Conservation (phyloP, 2,888 invertebrate species). For the Tineola bisselliella region DNA sequence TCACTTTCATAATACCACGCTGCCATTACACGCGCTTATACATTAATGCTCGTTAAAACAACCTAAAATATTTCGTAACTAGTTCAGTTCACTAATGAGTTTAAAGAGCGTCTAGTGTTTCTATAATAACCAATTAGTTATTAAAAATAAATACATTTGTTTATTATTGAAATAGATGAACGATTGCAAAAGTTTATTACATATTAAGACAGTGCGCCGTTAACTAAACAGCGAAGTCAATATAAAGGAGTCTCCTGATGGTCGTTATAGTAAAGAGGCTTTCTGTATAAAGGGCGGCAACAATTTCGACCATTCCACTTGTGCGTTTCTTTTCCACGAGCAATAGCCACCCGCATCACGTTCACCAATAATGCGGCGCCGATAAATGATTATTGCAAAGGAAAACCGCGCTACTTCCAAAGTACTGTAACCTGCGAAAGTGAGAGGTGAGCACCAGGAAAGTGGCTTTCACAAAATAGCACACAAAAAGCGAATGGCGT, state of each 20-base stretch:
- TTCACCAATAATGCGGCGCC: slow-evolving; percentile 30
- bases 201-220: slow-evolving; percentile 14
- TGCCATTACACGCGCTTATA: slow-evolving; percentile 11
- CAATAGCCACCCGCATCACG: slow-evolving; percentile 36
- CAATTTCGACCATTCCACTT: slow-evolving; percentile 15
- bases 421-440: slow-evolving; percentile 32
- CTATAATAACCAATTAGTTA: background rate
- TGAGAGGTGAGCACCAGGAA: slow-evolving; percentile 20
- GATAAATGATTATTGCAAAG: slow-evolving; percentile 45
- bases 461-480: slow-evolving; percentile 10
- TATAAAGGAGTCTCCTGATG: slow-evolving; percentile 16
- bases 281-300: slow-evolving; percentile 15
- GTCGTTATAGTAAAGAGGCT: slow-evolving; percentile 16
- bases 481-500: slow-evolving; percentile 15
- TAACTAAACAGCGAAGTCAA: slow-evolving; percentile 17
- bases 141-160: background rate
- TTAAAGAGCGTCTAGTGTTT: slow-evolving; percentile 14
- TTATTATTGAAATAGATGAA: slow-evolving; percentile 9
- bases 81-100: no score
- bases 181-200: slow-evolving; percentile 8
- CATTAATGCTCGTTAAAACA: slow-evolving; percentile 11
- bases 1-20: slow-evolving; percentile 3
- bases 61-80: background rate
- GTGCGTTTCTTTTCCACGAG: slow-evolving; percentile 23
- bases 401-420: slow-evolving; percentile 32